phyloP scores from a whole-genome alignment of 2,888 invertebrate genomes.

The Capitulum mitella region DNA sequence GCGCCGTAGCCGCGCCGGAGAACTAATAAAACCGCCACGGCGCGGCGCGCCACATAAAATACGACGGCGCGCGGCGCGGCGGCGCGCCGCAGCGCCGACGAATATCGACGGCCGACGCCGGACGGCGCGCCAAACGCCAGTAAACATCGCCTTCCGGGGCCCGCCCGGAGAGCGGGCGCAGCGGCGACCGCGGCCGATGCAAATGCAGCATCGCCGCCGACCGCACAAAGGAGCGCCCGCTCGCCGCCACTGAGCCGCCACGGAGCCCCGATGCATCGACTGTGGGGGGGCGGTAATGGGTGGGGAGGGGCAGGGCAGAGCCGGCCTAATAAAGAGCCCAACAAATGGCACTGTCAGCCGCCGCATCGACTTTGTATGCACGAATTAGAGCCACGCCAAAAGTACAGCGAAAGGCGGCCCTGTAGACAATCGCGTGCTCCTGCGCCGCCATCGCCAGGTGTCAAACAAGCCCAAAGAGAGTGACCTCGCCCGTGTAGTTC shows the following conservation, averaged over 20 bases:
- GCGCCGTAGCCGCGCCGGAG: neutral
- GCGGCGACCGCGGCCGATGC: neutral
- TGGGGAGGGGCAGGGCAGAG: neutral
- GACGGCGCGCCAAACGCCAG: neutral
- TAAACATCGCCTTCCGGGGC: neutral
- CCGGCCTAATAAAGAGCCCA: neutral
- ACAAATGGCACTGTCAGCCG: conserved; percentile 9
- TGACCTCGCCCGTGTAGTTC: too few species aligned
- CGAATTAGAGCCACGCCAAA: neutral
- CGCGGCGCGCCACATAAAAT: neutral
- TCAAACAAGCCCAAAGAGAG: neutral
- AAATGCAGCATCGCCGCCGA: neutral
- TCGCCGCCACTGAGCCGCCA: neutral
- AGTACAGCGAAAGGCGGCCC: neutral
- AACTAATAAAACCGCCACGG: neutral
- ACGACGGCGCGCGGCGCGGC: neutral
- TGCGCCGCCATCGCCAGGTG: neutral
- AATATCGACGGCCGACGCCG: neutral
- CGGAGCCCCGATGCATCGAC: neutral
- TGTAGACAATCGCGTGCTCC: neutral
- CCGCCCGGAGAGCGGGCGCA: neutral
- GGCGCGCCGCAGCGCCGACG: neutral
- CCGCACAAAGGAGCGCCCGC: neutral
- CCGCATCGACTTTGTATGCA: neutral
- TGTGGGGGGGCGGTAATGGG: neutral